These are phyloP conservation scores for Butorides virescens DNA, from an alignment of 2,113 vertebrate genomes.

Conservation along the genomic window DNA sequence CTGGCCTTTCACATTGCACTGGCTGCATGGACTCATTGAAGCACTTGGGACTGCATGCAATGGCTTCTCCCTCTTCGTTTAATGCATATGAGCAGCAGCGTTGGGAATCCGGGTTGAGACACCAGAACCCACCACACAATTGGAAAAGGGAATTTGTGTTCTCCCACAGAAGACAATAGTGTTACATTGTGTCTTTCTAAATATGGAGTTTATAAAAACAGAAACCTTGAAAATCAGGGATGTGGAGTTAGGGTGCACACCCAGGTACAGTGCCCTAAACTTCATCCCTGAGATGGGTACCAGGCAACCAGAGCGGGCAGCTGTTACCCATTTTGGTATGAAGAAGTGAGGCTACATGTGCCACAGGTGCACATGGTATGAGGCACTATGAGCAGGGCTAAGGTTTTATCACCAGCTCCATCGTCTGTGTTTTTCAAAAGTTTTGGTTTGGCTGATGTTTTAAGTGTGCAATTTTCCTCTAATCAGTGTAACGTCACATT, in stretches of 20 bases:
- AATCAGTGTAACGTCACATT: background rate
- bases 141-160: background rate
- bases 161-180: background rate
- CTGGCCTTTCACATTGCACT: fast-evolving
- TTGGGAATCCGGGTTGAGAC: background rate
- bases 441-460: background rate
- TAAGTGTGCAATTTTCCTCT: background rate
- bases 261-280: background rate
- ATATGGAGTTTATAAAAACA: background rate
- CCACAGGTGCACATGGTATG: too few species aligned
- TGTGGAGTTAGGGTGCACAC: background rate
- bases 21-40: background rate
- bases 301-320: background rate
- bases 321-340: background rate
- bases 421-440: background rate
- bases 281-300: background rate
- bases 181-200: background rate
- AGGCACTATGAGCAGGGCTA: background rate
- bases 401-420: background rate
- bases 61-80: background rate
- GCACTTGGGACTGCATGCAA: background rate
- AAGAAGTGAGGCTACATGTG: background rate
- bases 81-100: background rate
- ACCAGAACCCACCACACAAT: fast-evolving
- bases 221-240: background rate